Evolutionary conservation across 2,113 vertebrate species (phyloP), one percentile per base, ranked within the genome.

Genomic region (Epinephelus moara): DNA sequence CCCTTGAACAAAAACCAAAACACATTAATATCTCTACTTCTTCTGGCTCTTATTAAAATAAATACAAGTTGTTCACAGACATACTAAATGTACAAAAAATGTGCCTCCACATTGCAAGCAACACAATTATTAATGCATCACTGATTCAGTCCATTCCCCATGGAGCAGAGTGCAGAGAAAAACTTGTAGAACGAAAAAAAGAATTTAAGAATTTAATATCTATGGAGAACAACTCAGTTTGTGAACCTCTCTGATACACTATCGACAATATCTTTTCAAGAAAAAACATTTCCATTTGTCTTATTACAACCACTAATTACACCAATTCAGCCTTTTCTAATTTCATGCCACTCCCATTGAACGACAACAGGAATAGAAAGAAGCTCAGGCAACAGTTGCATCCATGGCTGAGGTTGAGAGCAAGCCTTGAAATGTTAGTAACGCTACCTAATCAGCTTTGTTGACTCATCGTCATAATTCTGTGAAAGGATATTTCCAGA

Each of bases 391-490:
- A 42, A 42, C 53, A 56, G 33, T 37, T 6, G 33, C 33, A 37
- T 37, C 33, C 33, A 37, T 37, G 55, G 2, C 42, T 21, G 45
- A 45, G 37, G 55, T n/a, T 17, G 42, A 52, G 52, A 25, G 9
- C 45, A 60, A 78, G 56, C 56, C 56, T 15, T 23, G 37, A 25
- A n/a, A 76, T 55, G 14, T 85, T 10, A 71, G 40, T 49, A 49
- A 73, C 1, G n/a, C 47, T 49, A 50, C 10, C 18, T 74, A 57
- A 81, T 69, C 67, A 73, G 68, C 76, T 80, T 64, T 64, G 50
- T 69, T 57, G 73, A 74, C 69, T 74, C 45, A 77, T 84, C 25
- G 1, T 55, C 61, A 71, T 59, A 81, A 62, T 81, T 67, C 59
- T 49, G 61, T 55, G 13, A 63, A 19, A 78, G 47, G 19, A 47